Evolutionary conservation across 2,113 vertebrate species (phyloP), one percentile per base, ranked within the genome.

Genomic region (Willisornis vidua): DNA sequence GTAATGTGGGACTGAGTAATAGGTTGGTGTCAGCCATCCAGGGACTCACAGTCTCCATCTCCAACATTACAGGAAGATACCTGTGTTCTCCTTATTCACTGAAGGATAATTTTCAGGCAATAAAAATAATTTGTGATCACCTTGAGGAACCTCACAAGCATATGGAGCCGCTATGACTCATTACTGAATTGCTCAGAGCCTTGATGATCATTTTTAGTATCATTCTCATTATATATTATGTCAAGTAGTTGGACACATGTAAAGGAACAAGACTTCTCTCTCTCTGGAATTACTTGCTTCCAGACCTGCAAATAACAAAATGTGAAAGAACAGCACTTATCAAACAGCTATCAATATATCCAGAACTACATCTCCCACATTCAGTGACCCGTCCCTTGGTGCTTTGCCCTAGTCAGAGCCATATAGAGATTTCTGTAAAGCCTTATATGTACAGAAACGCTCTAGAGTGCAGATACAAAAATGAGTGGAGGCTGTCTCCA

Each of bases 251-350:
- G 82, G 74, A 51, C 37, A 52, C 6, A 13, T 57, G 68, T 85
- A 85, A 49, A 93, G 37, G 58, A 73, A 22, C n/a, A 46, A 80
- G 41, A 49, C 31, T 35, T 59, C 22, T 85, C 37, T 84, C n/a
- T 65, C 39, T 80, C n/a, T 83, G 59, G n/a, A 92, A 90, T 88
- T 37, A 55, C 61, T 71, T 85, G 9, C 52, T 92, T 92, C 35
- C 49, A 91, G n/a, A 71, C 17, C 31, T 82, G 57, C 61, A 89
- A 93, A 51, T 59, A 72, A 29, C 10, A 73, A 85, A 83, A 35
- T 0, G 2, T 75, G 49, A 88, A 72, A 85, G 79, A 92, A 73
- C 31, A 70, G 49, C 49, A 49, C 63, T 86, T 83, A 52, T 94
- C 31, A 79, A 85, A 57, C 14, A 49, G 24, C 55, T 92, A 23